A percentile compares a stretch with the other conserved stretches of the same genome.
phyloP scores from a whole-genome alignment of 1,140 invertebrate species.

The Zaprionus gabonicus region DNA sequence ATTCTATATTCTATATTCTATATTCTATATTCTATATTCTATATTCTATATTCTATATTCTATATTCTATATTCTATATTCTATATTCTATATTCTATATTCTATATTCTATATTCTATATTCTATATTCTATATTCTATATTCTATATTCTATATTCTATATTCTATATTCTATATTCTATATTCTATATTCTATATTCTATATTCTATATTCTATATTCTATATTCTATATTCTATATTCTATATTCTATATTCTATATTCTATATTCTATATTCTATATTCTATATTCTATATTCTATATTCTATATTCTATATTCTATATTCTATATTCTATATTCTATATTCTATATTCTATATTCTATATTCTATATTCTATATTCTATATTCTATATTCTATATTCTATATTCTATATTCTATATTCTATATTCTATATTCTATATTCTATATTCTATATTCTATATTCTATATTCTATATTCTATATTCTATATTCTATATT shows the following conservation, averaged over 20 bases:
- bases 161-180: not conserved
- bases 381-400: not conserved
- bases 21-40: no score
- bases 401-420: not conserved
- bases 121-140: not conserved
- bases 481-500: conserved; percentile 1
- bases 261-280: conserved; percentile 2
- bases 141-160: not conserved
- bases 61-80: no score
- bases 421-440: not conserved
- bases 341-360: not conserved
- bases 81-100: no score
- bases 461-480: not conserved
- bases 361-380: not conserved
- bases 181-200: not conserved
- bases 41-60: no score
- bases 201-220: not conserved
- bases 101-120: not conserved
- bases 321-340: not conserved
- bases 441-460: not conserved
- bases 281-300: not conserved
- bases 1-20: no score
- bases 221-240: not conserved
- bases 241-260: not conserved
- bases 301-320: not conserved